phyloP scores from a whole-genome alignment of 2,113 vertebrate species.

The Ahaetulla prasina region DNA sequence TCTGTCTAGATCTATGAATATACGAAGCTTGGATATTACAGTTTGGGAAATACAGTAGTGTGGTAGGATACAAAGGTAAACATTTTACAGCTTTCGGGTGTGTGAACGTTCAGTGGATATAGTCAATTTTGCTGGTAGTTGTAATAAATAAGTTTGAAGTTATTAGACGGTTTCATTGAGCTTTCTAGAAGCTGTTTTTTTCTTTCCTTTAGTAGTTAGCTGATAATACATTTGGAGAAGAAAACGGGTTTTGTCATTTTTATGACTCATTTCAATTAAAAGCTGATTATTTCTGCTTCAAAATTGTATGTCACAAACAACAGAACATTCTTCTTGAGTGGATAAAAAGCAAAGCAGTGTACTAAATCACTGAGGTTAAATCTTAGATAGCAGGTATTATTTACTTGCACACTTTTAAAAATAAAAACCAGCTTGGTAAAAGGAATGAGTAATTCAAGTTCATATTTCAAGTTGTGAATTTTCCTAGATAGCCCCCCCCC shows the following conservation, averaged over 20 bases:
- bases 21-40: not conserved
- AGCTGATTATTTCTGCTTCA: constrained; percentile 2
- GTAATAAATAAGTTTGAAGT: not conserved
- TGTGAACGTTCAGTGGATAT: not conserved
- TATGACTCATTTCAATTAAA: constrained; percentile 3
- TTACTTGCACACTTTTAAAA: not conserved
- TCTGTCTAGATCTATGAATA: not conserved
- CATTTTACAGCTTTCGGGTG: not conserved
- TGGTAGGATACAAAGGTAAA: not conserved
- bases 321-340: not conserved
- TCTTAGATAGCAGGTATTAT: not conserved
- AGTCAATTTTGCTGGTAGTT: not conserved
- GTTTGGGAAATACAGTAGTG: not conserved
- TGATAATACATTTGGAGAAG: constrained; percentile 1
- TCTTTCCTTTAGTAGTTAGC: not conserved
- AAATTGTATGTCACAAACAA: not conserved
- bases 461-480: not conserved
- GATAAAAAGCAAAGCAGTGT: not conserved
- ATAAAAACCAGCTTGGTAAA: not conserved
- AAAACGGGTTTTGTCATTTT: not conserved
- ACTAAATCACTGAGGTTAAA: not conserved
- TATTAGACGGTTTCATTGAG: not conserved
- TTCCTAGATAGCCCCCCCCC: too few relatives aligned
- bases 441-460: not conserved
- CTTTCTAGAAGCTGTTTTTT: not conserved